Evolutionary conservation across 2,113 vertebrate genomes (phyloP).

Genomic region (Elachura formosa): DNA sequence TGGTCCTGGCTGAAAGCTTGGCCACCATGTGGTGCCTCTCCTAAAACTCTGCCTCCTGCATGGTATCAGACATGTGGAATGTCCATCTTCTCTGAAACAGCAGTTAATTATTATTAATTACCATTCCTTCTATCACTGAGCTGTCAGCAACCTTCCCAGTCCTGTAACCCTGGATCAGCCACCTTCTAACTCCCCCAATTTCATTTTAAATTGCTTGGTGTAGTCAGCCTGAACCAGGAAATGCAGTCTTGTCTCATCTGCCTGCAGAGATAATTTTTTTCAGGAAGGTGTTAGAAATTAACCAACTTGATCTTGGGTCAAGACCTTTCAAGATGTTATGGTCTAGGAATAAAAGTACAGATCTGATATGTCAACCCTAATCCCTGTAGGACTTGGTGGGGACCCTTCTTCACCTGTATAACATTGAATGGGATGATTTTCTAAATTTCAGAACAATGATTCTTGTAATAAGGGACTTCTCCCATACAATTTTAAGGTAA

Average conservation of each 20-base stretch:
- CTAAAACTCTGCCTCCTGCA: rapidly evolving
- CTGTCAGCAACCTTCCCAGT: not conserved
- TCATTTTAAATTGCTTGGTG: not conserved
- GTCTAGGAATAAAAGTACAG: not conserved
- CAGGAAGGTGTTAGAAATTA: not conserved
- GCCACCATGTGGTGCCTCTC: rapidly evolving
- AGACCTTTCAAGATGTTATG: not conserved
- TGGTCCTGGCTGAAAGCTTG: not conserved
- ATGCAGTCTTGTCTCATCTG: not conserved
- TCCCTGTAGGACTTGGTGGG: not conserved
- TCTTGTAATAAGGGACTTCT: not conserved
- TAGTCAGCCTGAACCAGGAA: not conserved
- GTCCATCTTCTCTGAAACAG: not conserved
- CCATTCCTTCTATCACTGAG: rapidly evolving
- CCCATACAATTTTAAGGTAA: not conserved
- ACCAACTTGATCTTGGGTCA: not conserved
- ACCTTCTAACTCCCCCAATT: not conserved
- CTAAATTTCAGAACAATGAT: not conserved
- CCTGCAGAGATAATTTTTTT: not conserved
- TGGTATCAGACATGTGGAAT: rapidly evolving
- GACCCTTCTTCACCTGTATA: not conserved
- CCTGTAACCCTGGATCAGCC: not conserved
- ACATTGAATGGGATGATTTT: rapidly evolving
- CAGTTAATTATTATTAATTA: not conserved
- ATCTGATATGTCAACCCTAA: not conserved